Evolutionary conservation across 2,113 vertebrate genomes (phyloP), one percentile per base, ranked within the genome.

Genomic region (Bujurquina vittata): DNA sequence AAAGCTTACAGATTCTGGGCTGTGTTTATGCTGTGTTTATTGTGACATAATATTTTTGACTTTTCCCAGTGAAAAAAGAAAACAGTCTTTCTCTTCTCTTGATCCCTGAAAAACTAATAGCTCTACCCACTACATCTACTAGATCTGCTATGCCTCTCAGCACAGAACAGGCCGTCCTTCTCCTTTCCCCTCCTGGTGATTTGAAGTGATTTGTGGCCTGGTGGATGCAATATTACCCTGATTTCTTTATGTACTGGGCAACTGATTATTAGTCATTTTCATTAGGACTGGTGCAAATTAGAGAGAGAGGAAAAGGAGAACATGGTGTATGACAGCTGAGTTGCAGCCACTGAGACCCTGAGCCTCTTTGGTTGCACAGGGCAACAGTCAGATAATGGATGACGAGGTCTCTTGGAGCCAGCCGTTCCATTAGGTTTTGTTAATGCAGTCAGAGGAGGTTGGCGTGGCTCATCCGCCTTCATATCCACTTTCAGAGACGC

Each of bases 351-450:
- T 40, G 69, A 93, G 87, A 65, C 87, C 18, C 37, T 17, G 81
- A 88, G 89, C 91, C 88, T 79, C 86, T 91, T 83, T 59, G 84
- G 91, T 91, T 93, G 92, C 81, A 81, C 76, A 2, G 88, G 89
- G 91, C 92, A 94, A 93, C 93, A 88, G 93, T 93, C 89, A 91
- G 92, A 95, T 96, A 95, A 96, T 96, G 92, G 95, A 95, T 91
- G 89, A 92, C 74, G 84, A 90, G 88, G 93, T 83, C 92, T 91
- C 69, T 43, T 89, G 94, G 93, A 96, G 95, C 93, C 95, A 94
- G 93, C 81, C 80, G 89, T 92, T 95, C 94, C 95, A 96, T 96
- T 96, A 95, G 87, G 92, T 94, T 93, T 91, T 83, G 91, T 93
- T 96, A 96, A 96, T 95, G 94, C 83, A 92, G 90, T 95, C 94